phyloP scores from a whole-genome alignment of 2,113 vertebrate species.

The Eulemur rufifrons region DNA sequence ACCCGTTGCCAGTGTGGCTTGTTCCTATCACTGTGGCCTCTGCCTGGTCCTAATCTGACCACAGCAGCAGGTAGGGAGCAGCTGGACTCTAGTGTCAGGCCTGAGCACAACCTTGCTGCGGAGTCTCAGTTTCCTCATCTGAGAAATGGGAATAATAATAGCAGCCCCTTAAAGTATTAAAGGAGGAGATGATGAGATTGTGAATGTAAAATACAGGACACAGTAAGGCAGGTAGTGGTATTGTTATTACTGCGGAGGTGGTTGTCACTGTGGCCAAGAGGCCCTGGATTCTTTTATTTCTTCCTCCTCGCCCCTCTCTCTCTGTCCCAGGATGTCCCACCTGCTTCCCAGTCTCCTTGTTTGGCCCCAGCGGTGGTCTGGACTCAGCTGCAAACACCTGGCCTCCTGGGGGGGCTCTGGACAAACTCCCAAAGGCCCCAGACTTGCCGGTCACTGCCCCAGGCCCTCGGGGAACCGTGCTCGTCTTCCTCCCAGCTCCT shows the following conservation, averaged over 20 bases:
- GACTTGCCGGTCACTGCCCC: neutral
- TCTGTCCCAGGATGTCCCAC: neutral
- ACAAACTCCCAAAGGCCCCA: neutral
- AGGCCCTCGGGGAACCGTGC: neutral
- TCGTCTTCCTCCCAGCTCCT: neutral
- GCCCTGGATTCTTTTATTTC: neutral
- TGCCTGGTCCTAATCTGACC: neutral
- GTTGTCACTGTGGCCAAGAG: neutral
- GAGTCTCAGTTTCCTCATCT: neutral
- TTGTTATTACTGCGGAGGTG: accelerated
- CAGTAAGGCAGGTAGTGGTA: neutral
- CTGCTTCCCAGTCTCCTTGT: neutral
- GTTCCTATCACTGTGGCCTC: neutral
- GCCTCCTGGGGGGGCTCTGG: neutral
- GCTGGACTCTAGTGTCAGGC: neutral
- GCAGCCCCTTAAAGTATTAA: neutral
- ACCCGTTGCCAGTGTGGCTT: neutral
- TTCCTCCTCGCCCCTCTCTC: neutral
- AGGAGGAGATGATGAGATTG: neutral
- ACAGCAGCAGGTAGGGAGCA: neutral
- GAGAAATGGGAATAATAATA: neutral
- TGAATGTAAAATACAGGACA: neutral
- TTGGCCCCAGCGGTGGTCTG: neutral
- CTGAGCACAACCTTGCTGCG: neutral
- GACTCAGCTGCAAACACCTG: neutral